Percentiles rank a stretch among this genome's conserved stretches.
These are phyloP conservation scores for Dioctria rufipes DNA, from an alignment of 2,888 invertebrate species.

Conservation along the genomic window DNA sequence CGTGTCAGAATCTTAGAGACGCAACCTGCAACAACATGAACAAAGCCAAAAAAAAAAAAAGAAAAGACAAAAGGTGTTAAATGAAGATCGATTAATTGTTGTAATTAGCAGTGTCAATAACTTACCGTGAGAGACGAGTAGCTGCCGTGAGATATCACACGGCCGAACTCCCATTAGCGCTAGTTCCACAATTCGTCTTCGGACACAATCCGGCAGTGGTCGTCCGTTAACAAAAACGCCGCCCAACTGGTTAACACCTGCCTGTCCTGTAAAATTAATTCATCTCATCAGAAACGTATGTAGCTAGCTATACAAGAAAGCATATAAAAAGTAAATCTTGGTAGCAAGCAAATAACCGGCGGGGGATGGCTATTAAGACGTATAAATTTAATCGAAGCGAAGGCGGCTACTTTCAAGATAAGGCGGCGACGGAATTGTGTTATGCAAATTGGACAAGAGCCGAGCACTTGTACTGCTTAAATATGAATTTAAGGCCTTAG, in stretches of 20 bases:
- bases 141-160: slow-evolving; percentile 96
- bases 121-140: slow-evolving; percentile 91
- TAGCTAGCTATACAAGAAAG: background rate
- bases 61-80: slow-evolving; percentile 32
- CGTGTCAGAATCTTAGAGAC: slow-evolving; percentile 97
- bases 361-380: slow-evolving; percentile 43
- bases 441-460: slow-evolving; percentile 27
- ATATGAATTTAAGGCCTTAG: background rate
- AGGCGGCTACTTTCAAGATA: background rate
- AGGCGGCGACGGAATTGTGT: slow-evolving; percentile 28
- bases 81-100: slow-evolving; percentile 50
- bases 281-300: slow-evolving; percentile 8
- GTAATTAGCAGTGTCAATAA: slow-evolving; percentile 39
- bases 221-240: slow-evolving; percentile 98
- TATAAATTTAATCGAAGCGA: slow-evolving; percentile 32
- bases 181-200: slow-evolving; percentile 93
- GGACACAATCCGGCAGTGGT: slow-evolving; percentile 95
- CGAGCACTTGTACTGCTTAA: background rate
- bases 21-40: slow-evolving; percentile 75
- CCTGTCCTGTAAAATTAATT: slow-evolving; percentile 81
- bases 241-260: slow-evolving; percentile 96
- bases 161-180: slow-evolving; percentile 95
- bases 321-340: slow-evolving; percentile 8
- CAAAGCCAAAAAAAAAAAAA: slow-evolving; percentile 49
- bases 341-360: slow-evolving; percentile 39